phyloP scores from a whole-genome alignment of 2,797 vertebrate species.

The Schizothorax lantsangensis region DNA sequence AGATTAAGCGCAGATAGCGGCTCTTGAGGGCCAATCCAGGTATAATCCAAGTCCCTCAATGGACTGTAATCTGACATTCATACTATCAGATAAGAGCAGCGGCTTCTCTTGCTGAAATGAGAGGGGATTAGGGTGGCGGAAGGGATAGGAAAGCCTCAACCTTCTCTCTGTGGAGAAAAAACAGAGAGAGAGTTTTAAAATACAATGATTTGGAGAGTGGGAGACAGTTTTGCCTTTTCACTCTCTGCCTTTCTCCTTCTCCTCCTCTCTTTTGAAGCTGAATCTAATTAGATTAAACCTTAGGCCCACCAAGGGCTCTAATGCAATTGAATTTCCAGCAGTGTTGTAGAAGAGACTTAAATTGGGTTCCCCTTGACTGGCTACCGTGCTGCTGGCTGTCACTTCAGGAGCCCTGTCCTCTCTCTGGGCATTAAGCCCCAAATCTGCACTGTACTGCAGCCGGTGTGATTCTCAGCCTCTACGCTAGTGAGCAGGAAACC shows the following conservation, averaged over 20 bases:
- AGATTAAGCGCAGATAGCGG: constrained; percentile 59
- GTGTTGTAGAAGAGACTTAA: constrained; percentile 80
- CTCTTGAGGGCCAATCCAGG: constrained; percentile 39
- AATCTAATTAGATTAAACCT: constrained; percentile 81
- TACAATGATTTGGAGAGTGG: constrained; percentile 55
- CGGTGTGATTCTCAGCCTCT: constrained; percentile 59
- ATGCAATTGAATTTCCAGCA: constrained; percentile 81
- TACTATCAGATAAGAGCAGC: constrained; percentile 60
- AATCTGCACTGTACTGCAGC: constrained; percentile 52
- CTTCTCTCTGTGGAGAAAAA: constrained; percentile 35
- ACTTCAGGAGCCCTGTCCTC: constrained; percentile 71
- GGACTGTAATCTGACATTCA: constrained; percentile 63
- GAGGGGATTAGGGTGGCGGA: constrained; percentile 61
- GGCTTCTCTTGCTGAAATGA: constrained; percentile 51
- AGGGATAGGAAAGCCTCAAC: constrained; percentile 28
- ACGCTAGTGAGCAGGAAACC: constrained; percentile 78
- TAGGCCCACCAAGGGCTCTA: constrained; percentile 76
- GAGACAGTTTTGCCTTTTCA: constrained; percentile 63
- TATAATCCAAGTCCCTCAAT: constrained; percentile 51
- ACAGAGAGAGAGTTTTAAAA: constrained; percentile 52
- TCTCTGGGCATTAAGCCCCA: constrained; percentile 57
- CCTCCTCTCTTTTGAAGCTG: constrained; percentile 72
- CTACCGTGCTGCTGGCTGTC: constrained; percentile 60
- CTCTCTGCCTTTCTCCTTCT: constrained; percentile 61
- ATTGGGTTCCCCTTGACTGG: constrained; percentile 81